Evolutionary conservation across 2,888 invertebrate genomes (phyloP), one percentile per base, ranked within the genome.

Genomic region (Eupithecia centaureata): DNA sequence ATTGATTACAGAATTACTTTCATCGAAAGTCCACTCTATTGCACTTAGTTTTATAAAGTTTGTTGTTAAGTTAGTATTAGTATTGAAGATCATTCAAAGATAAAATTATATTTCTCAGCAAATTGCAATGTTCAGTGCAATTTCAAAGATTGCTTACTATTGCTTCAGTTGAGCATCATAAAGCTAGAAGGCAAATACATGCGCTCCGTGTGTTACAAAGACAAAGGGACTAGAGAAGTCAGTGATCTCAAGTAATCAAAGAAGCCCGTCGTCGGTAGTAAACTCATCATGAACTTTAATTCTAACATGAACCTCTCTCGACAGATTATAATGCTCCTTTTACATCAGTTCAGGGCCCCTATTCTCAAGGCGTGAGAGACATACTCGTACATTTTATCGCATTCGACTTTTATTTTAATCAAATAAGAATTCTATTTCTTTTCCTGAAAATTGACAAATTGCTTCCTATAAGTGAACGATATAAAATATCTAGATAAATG

Each of bases 241-340:
- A 61, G 61, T 57, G 51, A 32, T 47, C 38, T 57, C 22, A 28
- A 1, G 25, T 15, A 59, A 38, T 35, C 25, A 12, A 35, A 42
- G 38, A 56, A 42, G 1, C 22, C 18, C 25, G 56, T n/a, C 62
- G 35, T 33, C 28, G 10, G 33, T 18, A 60, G 42, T 63, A 33
- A 63, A 63, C 57, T 56, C 54, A 30, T 64, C 64, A 68, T 68
- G 51, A 60, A 61, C 35, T 61, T 68, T 63, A 70, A 64, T 66
- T 63, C 42, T 18, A 28, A 51, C 58, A 61, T 60, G 32, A 30
- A 56, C 12, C 32, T 32, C 56, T 32, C 32, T 8, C 4, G n/a
- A 30, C 18, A 33, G n/a, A 51, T 38, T 35, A 62, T 58, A 64
- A 64, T 33, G 65, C 32, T 59, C 33, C 38, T 65, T 77, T 73